These are phyloP conservation scores for Neosalanx taihuensis DNA, from an alignment of 2,797 vertebrate genomes.

Conservation along the genomic window DNA sequence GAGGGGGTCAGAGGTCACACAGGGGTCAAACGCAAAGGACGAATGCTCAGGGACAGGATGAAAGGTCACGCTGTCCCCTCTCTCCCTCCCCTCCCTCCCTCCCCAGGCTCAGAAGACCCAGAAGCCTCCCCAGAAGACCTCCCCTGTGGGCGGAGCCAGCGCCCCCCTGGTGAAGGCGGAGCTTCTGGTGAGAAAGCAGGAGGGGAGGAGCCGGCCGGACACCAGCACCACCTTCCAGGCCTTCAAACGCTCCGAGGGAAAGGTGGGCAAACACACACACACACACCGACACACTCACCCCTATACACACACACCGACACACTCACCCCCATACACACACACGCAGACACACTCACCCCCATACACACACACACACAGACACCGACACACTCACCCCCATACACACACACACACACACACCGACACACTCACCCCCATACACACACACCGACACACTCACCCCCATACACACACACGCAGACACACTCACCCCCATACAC, in stretches of 20 bases:
- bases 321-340: too few species aligned
- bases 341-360: too few species aligned
- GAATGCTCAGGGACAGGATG: not conserved
- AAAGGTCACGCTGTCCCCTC: not conserved
- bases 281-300: too few species aligned
- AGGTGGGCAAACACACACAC: conserved; percentile 71
- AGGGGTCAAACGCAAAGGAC: not conserved
- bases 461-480: too few species aligned
- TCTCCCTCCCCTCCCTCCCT: not conserved
- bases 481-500: too few species aligned
- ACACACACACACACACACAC: too few species aligned
- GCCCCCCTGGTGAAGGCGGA: conserved; percentile 87
- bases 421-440: too few species aligned
- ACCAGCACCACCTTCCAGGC: conserved; percentile 88
- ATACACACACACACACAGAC: too few species aligned
- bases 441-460: too few species aligned
- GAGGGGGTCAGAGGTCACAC: not conserved
- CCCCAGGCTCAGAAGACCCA: conserved; percentile 90
- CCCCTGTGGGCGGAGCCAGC: conserved; percentile 77
- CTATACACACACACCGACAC: not conserved
- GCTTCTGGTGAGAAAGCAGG: conserved; percentile 89
- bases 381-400: too few species aligned
- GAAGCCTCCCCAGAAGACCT: conserved; percentile 91
- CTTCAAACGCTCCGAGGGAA: conserved; percentile 96
- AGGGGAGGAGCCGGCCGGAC: conserved; percentile 89